Conservation (phyloP, 2,113 vertebrate species). For the Nerophis lumbriciformis region DNA sequence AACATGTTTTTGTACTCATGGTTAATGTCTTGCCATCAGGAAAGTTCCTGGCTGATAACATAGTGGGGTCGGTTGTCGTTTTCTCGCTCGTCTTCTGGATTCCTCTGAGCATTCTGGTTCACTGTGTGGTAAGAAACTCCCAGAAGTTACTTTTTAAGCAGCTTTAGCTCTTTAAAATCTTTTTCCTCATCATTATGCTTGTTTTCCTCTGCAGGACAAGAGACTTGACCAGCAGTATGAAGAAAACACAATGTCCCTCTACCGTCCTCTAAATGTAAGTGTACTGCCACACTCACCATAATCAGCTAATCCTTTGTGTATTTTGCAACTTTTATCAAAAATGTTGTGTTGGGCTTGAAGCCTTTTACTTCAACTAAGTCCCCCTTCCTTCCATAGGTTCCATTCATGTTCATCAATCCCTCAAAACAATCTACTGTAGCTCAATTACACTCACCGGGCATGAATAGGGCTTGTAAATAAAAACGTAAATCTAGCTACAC, state of each 20-base stretch:
- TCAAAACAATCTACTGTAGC: not conserved
- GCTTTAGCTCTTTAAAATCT: not conserved
- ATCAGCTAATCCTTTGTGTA: not conserved
- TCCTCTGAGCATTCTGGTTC: constrained; percentile 94
- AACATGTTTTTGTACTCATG: not conserved
- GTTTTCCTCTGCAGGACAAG: constrained; percentile 79
- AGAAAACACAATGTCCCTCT: constrained; percentile 81
- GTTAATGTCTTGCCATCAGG: constrained; percentile 68
- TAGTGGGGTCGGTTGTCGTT: constrained; percentile 96
- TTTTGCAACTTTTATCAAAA: not conserved
- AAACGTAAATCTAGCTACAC: no score
- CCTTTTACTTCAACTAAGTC: not conserved
- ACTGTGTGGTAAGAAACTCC: constrained; percentile 87
- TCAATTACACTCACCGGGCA: not conserved
- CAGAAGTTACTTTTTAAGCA: not conserved
- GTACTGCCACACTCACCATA: not conserved
- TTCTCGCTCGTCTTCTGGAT: constrained; percentile 97
- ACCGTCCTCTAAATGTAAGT: constrained; percentile 85
- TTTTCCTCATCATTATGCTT: not conserved
- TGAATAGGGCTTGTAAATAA: no score
- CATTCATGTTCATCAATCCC: not conserved
- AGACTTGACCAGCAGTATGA: constrained; percentile 91
- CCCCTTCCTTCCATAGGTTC: not conserved
- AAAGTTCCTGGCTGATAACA: constrained; percentile 96
- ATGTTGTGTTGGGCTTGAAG: not conserved